Base-by-base conservation (phyloP, 2,113 vertebrate genomes). In the Ceyx margarethae region DNA sequence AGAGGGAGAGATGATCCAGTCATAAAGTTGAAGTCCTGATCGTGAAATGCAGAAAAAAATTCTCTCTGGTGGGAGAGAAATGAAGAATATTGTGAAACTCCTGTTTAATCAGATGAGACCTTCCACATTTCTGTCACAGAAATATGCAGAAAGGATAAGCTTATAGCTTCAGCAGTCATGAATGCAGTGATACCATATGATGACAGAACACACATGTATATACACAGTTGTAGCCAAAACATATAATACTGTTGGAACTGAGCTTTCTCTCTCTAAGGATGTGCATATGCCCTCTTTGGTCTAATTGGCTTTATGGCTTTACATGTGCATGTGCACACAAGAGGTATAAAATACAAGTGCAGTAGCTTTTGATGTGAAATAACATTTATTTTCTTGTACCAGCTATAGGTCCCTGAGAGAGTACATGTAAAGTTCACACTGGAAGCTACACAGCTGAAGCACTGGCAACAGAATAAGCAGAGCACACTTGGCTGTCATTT, bases 171-270 rank as follows among this genome's bases (percentile, higher is more conserved):
- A 93, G 81, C 92, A 92, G 78, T 91, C 89, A 75, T 77, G 40
- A 82, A 67, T 67, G 48, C 81, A 87, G 75, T 46, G 72, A 62
- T 91, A 66, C 76, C 68, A 67, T 91, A 80, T 56, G 91, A 94
- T 95, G 94, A 95, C 91, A 91, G 79, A 87, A 87, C 79, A 85
- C 93, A 94, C 60, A 92, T 62, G 89, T 54, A 81, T 87, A 93
- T 48, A 95, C 54, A 81, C 57, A 89, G 53, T 83, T 37, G 57
- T 60, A 92, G 79, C 72, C 91, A 94, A 93, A 94, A 91, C 5
- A 11, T 71, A n/a, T 76, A 91, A 89, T 46, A 11, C 75, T 94
- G 90, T 91, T 90, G 95, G 79, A 81, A 80, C 56, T 66, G 73
- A 94, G 53, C 22, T 90, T 71, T 84, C 43, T 86, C 57, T 83